These are phyloP conservation scores for Potamilus streckersoni DNA, from an alignment of 1,140 invertebrate species.

Conservation along the genomic window DNA sequence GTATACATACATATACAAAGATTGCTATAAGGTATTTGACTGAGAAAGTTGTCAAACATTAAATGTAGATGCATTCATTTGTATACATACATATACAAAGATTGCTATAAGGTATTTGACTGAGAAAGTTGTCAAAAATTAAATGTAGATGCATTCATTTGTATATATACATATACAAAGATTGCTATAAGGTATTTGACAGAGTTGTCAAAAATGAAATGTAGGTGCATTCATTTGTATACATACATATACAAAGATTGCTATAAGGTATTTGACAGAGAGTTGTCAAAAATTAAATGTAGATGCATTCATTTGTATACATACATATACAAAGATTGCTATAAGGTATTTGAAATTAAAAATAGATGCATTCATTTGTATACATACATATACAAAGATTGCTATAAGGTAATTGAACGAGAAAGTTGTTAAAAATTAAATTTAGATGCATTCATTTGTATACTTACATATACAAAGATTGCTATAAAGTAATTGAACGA, in stretches of 20 bases:
- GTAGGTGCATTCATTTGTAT: constrained; percentile 72
- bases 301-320: constrained; percentile 74
- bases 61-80: constrained; percentile 63
- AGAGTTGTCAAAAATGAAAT: no score
- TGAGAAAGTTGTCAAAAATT: background rate
- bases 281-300: no score
- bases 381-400: constrained; percentile 89
- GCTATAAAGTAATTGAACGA: constrained; percentile 73
- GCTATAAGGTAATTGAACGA: constrained; percentile 73
- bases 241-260: constrained; percentile 91
- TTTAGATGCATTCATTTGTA: constrained; percentile 72
- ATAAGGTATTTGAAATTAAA: constrained; percentile 68
- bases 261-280: constrained; percentile 71
- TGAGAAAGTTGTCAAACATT: background rate
- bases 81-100: constrained; percentile 91
- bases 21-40: constrained; percentile 75
- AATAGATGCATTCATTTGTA: constrained; percentile 72
- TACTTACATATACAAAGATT: constrained; percentile 89
- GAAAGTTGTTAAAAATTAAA: background rate
- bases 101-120: constrained; percentile 75
- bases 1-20: constrained; percentile 81
- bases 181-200: constrained; percentile 75
- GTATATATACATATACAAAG: constrained; percentile 91
- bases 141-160: constrained; percentile 63
- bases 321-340: constrained; percentile 91